phyloP scores from a whole-genome alignment of 2,113 vertebrate species.

The Hepsetus odoe region DNA sequence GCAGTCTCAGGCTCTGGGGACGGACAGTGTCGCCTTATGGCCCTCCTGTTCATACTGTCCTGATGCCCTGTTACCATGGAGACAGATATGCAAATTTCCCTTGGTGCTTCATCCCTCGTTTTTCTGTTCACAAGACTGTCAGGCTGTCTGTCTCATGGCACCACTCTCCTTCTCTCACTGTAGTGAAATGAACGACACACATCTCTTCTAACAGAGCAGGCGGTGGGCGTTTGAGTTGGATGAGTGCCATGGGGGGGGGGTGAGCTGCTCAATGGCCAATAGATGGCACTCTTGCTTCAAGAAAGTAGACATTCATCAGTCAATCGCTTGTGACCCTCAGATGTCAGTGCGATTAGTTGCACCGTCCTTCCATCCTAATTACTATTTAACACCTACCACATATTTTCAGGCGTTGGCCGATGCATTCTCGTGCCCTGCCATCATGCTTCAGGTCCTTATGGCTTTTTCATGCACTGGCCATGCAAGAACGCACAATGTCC shows the following conservation, averaged over 20 bases:
- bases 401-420: neutral
- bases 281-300: slow-evolving; percentile 43
- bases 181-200: slow-evolving; percentile 21
- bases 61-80: slow-evolving; percentile 49
- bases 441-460: neutral
- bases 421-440: neutral
- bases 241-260: no score
- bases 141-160: slow-evolving; percentile 23
- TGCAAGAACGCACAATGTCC: neutral
- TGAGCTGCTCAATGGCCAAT: slow-evolving; percentile 30
- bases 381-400: neutral
- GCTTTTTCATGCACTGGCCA: neutral
- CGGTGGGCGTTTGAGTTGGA: neutral
- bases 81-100: slow-evolving; percentile 38
- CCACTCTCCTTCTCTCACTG: slow-evolving; percentile 3
- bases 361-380: neutral
- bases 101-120: neutral
- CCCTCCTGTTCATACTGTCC: slow-evolving; percentile 37
- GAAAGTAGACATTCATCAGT: neutral
- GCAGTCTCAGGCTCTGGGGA: neutral
- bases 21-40: slow-evolving; percentile 11
- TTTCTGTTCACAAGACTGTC: slow-evolving; percentile 1
- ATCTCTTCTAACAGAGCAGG: slow-evolving; percentile 19
- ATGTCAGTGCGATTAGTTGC: neutral
- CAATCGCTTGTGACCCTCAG: neutral